A percentile compares a stretch with the other conserved stretches of the same genome.
These are phyloP conservation scores for Glyphotaelius pellucidus DNA, from an alignment of 2,888 invertebrate species.

Conservation along the genomic window DNA sequence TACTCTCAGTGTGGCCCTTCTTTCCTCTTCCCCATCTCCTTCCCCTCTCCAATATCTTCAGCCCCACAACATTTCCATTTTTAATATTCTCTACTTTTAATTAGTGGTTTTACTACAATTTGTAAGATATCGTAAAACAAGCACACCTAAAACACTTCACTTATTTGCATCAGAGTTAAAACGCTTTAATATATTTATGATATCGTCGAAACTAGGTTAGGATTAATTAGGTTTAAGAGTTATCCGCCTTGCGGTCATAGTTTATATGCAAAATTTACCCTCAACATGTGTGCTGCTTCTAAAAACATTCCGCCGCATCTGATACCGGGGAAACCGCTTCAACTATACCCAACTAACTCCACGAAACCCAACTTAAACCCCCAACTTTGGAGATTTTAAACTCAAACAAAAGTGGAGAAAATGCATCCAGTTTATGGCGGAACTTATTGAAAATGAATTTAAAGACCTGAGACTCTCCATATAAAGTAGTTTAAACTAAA, in stretches of 20 bases:
- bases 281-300: neutral
- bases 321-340: neutral
- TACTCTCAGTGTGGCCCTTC: no score
- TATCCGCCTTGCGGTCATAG: neutral
- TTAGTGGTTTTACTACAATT: no score
- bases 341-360: conserved; percentile 5
- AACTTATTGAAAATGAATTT: conserved; percentile 13
- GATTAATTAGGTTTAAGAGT: neutral
- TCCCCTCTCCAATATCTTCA: no score
- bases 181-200: neutral
- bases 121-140: no score
- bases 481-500: neutral
- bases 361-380: neutral
- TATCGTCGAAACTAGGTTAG: neutral
- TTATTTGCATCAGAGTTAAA: no score
- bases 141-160: no score
- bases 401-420: conserved; percentile 4
- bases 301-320: neutral
- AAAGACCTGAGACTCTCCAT: neutral
- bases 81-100: no score
- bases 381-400: neutral
- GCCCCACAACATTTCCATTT: no score
- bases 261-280: neutral
- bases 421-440: conserved; percentile 8
- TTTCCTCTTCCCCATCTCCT: no score